Evolutionary conservation across 2,888 invertebrate genomes (phyloP), one percentile per base, ranked within the genome.

Genomic region (Mellilla xanthometata): DNA sequence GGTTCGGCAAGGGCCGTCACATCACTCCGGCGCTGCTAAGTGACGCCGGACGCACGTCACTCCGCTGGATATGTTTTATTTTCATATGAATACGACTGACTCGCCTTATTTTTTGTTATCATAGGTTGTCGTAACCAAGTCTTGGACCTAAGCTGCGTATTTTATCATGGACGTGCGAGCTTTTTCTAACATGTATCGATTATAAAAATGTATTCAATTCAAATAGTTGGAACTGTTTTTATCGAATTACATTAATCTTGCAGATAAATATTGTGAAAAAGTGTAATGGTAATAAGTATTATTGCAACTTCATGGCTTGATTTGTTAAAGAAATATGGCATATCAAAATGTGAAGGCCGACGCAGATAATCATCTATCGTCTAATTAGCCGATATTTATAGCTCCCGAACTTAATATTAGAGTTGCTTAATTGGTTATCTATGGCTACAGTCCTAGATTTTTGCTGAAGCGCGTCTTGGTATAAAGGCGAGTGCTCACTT

Each of bases 21-120:
- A 87, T 88, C 88, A 88, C 81, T 86, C 88, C 86, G 76, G 82
- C 87, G 87, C 88, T 84, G 83, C 85, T 87, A 87, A 88, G 89
- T 88, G 89, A 88, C 87, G 88, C 87, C 85, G 85, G 88, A 87
- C 89, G 88, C 88, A 86, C 88, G 88, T 88, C 88, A 87, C 72
- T 83, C 77, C 70, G 63, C 68, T 65, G 76, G 73, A 80, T 79
- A 76, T 80, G 80, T 86, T 88, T 88, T 88, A 88, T 89, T 89
- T 87, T 83, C 81, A 82, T 83, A 82, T 76, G 81, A 85, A 80
- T 83, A 78, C 69, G 74, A 79, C 78, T 66, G 76, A 72, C 79
- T 81, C 68, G 76, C 69, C 75, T 74, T 71, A 72, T 84, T 88
- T 87, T 87, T 88, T 87, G 78, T 84, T 80, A 82, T 79, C 76